These are phyloP conservation scores for Holacanthus passer DNA, from an alignment of 2,113 vertebrate genomes.

Conservation along the genomic window DNA sequence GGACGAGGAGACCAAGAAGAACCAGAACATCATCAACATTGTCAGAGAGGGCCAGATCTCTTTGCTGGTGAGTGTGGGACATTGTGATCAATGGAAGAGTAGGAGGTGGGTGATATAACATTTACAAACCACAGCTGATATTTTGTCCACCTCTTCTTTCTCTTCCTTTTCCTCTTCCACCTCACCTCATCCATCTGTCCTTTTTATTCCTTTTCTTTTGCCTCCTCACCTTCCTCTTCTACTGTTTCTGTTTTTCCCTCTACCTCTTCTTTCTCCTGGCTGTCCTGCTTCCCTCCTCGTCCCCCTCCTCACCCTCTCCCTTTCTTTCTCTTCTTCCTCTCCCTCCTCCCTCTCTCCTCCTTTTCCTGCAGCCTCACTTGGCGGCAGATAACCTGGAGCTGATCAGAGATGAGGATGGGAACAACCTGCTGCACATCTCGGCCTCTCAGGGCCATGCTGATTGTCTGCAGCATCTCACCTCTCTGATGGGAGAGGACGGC, in stretches of 20 bases:
- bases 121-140: neutral
- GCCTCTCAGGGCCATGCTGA: constrained; percentile 93
- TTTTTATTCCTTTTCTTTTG: too few relatives aligned
- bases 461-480: constrained; percentile 97
- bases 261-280: neutral
- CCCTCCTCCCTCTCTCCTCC: constrained; percentile 1
- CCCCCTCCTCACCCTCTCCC: neutral
- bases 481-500: constrained; percentile 97
- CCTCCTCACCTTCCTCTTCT: neutral
- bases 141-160: neutral
- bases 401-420: constrained; percentile 92
- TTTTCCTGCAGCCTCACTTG: constrained; percentile 91
- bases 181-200: neutral
- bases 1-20: constrained; percentile 91
- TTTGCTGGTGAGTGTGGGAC: constrained; percentile 88
- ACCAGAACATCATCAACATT: constrained; percentile 96
- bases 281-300: too few relatives aligned
- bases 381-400: constrained; percentile 97
- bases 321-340: neutral
- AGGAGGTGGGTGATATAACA: neutral
- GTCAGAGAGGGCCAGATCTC: constrained; percentile 97
- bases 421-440: constrained; percentile 95
- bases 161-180: neutral
- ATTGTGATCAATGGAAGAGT: neutral
- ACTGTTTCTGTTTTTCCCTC: too few relatives aligned